A percentile compares a stretch with the other conserved stretches of the same genome.
Conservation (phyloP, 2,797 vertebrate species). For the Florisuga fusca region DNA sequence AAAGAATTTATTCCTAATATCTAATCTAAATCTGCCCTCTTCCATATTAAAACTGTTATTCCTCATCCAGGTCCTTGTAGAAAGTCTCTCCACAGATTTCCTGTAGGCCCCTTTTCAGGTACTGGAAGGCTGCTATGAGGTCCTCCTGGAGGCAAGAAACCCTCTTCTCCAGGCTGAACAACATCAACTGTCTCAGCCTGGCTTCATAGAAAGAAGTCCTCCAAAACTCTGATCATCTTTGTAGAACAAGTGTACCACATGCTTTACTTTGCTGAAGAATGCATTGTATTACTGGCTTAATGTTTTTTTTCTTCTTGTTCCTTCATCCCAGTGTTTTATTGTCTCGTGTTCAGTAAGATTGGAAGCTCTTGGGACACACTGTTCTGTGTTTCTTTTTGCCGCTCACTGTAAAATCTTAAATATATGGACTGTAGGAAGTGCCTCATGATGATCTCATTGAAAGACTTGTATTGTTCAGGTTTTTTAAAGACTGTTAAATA, state of each 20-base stretch:
- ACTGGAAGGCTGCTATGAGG: no score
- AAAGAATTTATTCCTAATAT: no score
- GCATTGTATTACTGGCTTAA: rapidly evolving
- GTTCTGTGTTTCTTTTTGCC: background rate
- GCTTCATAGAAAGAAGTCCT: no score
- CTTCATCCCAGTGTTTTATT: background rate
- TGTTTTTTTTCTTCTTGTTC: rapidly evolving
- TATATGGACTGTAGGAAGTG: background rate
- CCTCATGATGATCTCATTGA: background rate
- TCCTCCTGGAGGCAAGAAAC: no score
- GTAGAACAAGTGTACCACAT: background rate
- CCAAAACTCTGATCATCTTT: no score
- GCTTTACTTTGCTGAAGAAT: background rate
- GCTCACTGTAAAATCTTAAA: background rate
- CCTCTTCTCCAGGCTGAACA: no score
- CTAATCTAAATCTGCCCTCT: no score
- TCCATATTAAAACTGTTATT: no score
- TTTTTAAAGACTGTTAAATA: background rate
- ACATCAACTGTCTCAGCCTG: no score
- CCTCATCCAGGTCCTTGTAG: no score
- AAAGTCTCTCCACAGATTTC: no score
- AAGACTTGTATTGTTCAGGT: background rate
- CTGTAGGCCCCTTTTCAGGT: no score
- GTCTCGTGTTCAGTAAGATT: background rate
- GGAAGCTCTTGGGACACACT: background rate